phyloP scores from a whole-genome alignment of 2,113 vertebrate genomes.

The Mormyrus lacerda region DNA sequence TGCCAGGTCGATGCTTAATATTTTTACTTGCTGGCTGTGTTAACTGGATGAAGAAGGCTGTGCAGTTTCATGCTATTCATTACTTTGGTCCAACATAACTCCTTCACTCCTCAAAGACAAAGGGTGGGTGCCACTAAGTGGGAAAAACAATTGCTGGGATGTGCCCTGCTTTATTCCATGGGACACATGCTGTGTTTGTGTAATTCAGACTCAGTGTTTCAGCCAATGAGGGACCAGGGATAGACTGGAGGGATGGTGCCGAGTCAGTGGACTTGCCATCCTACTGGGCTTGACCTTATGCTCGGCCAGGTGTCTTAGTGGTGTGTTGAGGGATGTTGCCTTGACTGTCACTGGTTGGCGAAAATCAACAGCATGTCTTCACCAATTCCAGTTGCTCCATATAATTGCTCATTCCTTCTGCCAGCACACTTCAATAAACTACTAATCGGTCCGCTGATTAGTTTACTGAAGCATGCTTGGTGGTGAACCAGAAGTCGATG shows the following conservation, averaged over 20 bases:
- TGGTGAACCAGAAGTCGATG: neutral
- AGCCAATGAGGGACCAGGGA: neutral
- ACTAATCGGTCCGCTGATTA: neutral
- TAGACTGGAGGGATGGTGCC: neutral
- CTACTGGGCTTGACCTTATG: neutral
- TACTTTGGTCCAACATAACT: neutral
- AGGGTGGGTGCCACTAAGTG: neutral
- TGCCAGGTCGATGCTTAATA: neutral
- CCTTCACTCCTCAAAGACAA: neutral
- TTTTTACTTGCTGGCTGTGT: neutral
- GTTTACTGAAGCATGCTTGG: neutral
- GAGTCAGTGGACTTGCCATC: neutral
- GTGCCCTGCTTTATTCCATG: conserved; percentile 35
- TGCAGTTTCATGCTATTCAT: neutral
- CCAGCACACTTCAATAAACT: neutral
- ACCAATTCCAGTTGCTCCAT: neutral
- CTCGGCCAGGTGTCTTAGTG: neutral
- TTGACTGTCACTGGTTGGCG: neutral
- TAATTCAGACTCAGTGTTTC: neutral
- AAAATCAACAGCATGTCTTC: neutral
- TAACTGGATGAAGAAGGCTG: neutral
- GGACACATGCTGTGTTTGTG: conserved; percentile 37
- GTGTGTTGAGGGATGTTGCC: neutral
- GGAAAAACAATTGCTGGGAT: conserved; percentile 15
- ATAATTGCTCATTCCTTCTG: neutral